Conservation (phyloP, 1,140 invertebrate genomes). For the Sycophaga agraensis region DNA sequence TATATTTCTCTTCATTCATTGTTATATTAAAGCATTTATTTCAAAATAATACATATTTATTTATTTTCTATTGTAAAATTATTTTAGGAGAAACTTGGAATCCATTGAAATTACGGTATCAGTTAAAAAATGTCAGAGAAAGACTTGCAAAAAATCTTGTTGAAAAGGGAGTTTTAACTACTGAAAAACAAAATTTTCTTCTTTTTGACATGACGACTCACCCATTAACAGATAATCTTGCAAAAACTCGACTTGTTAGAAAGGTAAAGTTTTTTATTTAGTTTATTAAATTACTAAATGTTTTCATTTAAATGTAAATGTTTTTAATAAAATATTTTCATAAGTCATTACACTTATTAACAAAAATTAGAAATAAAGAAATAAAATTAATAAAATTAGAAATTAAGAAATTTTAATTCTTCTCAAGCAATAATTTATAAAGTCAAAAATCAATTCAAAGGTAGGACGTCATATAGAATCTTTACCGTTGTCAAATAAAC, state of each 20-base stretch:
- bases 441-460: too few species aligned
- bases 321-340: too few species aligned
- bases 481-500: too few species aligned
- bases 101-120: slow-evolving; percentile 96
- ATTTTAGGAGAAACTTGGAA: slow-evolving; percentile 98
- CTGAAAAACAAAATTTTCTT: slow-evolving; percentile 99
- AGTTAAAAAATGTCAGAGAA: slow-evolving; percentile 98
- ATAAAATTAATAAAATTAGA: too few species aligned
- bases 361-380: too few species aligned
- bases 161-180: slow-evolving; percentile 99
- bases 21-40: not conserved
- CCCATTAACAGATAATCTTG: slow-evolving; percentile 92
- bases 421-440: too few species aligned
- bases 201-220: slow-evolving; percentile 99
- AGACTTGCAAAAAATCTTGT: slow-evolving; percentile 98
- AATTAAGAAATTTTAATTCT: too few species aligned
- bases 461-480: too few species aligned
- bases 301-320: too few species aligned
- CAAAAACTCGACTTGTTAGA: slow-evolving; percentile 97
- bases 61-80: slow-evolving; percentile 17
- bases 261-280: slow-evolving; percentile 65
- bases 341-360: too few species aligned
- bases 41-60: not conserved
- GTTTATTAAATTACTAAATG: too few species aligned
- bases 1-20: not conserved